phyloP scores from a whole-genome alignment of 1,140 invertebrate species.

The Mercenaria mercenaria region DNA sequence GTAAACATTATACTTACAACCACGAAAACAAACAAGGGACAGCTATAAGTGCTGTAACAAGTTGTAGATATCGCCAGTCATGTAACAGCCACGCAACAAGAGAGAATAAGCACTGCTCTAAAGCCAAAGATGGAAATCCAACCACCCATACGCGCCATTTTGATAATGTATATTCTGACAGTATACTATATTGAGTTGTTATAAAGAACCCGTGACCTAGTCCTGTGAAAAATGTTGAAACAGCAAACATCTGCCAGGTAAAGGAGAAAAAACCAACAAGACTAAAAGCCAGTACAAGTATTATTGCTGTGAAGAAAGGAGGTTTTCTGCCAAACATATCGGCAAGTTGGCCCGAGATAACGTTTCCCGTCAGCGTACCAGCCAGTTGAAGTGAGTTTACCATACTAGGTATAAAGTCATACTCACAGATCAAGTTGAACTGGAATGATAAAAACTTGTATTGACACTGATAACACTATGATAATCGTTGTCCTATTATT shows the following conservation, averaged over 20 bases:
- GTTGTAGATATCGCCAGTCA: conserved; percentile 11
- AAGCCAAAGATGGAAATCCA: conserved; percentile 18
- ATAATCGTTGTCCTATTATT: neutral
- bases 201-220: neutral
- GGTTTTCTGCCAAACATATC: conserved; percentile 65
- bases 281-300: conserved; percentile 11
- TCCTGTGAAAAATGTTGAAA: conserved; percentile 61
- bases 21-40: neutral
- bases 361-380: conserved; percentile 56
- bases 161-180: conserved; percentile 8
- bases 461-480: neutral
- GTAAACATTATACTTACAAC: neutral
- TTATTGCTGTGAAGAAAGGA: conserved; percentile 17
- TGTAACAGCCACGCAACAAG: neutral
- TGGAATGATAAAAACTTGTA: neutral
- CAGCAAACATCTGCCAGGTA: conserved; percentile 65
- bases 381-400: conserved; percentile 66
- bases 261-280: conserved; percentile 28
- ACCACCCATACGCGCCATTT: conserved; percentile 19
- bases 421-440: conserved; percentile 68
- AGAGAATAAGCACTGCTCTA: neutral
- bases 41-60: neutral
- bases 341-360: conserved; percentile 40
- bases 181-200: neutral
- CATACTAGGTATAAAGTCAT: conserved; percentile 49